These are phyloP conservation scores for Mythimna ferrago DNA, from an alignment of 2,888 invertebrate species.

Conservation along the genomic window DNA sequence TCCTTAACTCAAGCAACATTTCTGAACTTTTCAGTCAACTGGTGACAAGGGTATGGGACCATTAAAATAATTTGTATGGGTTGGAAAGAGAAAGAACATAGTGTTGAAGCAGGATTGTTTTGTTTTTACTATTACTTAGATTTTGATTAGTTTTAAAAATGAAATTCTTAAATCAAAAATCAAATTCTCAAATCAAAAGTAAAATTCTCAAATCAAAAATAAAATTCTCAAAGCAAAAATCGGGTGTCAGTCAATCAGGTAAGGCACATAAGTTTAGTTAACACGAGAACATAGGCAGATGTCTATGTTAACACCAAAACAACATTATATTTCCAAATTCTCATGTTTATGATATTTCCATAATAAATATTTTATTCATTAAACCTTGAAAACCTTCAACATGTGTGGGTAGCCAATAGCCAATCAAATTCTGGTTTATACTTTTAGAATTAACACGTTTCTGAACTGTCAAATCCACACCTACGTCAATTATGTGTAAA, in stretches of 20 bases:
- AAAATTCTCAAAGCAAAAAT: background rate
- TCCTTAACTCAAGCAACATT: too few relatives aligned
- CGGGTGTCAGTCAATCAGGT: background rate
- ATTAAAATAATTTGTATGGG: too few relatives aligned
- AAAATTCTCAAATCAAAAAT: too few relatives aligned
- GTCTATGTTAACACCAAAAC: constrained; percentile 28
- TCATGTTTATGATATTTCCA: constrained; percentile 45
- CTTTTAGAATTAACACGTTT: constrained; percentile 64
- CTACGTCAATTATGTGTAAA: constrained; percentile 65
- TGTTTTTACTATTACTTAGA: too few relatives aligned
- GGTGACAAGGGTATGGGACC: too few relatives aligned
- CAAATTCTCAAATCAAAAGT: too few relatives aligned
- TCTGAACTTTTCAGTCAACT: too few relatives aligned
- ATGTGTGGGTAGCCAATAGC: constrained; percentile 65
- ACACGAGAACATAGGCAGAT: constrained; percentile 26
- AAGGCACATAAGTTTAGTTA: constrained; percentile 16
- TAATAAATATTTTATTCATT: constrained; percentile 48
- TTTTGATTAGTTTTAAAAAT: background rate
- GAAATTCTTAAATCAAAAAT: too few relatives aligned
- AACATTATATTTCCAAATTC: constrained; percentile 44
- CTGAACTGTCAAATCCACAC: constrained; percentile 69
- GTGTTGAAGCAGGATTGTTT: too few relatives aligned
- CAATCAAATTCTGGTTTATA: constrained; percentile 67
- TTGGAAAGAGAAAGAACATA: too few relatives aligned
- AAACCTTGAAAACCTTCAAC: constrained; percentile 40